Evolutionary conservation across 2,888 invertebrate genomes (phyloP), one percentile per base, ranked within the genome.

Genomic region (Agriopis aurantiaria): DNA sequence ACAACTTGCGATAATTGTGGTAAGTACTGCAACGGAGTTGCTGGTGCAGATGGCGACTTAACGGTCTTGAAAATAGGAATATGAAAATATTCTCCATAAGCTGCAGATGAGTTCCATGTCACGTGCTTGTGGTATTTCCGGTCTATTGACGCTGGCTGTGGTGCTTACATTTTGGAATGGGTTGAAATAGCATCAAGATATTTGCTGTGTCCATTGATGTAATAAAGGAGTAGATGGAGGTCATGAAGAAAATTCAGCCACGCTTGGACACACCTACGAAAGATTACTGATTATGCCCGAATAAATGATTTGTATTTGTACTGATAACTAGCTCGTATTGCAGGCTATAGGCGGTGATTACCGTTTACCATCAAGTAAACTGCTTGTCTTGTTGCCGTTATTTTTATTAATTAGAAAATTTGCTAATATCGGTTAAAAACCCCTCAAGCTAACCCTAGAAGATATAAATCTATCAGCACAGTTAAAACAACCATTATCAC

Each of bases 1-100:
- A 33, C 33, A 33, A 33, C 33, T 33, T 33, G 5, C 9, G 9
- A 8, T 48, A 6, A 6, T 12, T n/a, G 43, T 43, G 43, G 9
- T 10, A 10, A 43, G 33, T 43, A 43, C 43, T 43, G 43, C 43
- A 9, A 43, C 5, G n/a, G 0, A 55, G 6, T 55, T n/a, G 55
- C n/a, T 9, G 41, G 40, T 55, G 8, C 7, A 55, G n/a, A 40
- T 41, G 55, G 55, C 40, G 40, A 40, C 23, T 40, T 33, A 56
- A 49, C 8, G 40, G 41, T 55, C 6, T 40, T 63, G 10, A 17
- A 14, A 57, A 49, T 41, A 17, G 23, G 23, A 65, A 58, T 58
- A 23, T 58, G 58, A 43, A 65, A 65, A 65, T 58, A 58, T 65
- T 65, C 58, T 58, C 51, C 65, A 52, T 58, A 52, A 65, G 65